A percentile compares a stretch with the other conserved stretches of the same genome.
phyloP scores from a whole-genome alignment of 1,140 invertebrate genomes.

The Heliconius melpomene region DNA sequence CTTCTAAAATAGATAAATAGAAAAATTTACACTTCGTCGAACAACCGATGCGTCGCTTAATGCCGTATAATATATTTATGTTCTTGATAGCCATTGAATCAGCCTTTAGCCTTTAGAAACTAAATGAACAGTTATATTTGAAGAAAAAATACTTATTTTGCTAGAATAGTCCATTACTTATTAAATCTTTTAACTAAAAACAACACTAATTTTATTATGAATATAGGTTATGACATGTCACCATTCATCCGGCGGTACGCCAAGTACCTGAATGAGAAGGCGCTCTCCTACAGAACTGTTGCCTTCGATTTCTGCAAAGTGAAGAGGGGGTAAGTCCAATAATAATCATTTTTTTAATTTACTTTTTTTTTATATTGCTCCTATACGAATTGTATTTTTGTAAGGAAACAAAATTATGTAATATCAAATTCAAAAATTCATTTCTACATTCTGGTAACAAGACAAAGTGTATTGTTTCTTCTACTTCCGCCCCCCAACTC shows the following conservation, averaged over 20 bases:
- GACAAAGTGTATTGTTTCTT: too few relatives aligned
- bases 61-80: too few relatives aligned
- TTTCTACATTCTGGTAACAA: too few relatives aligned
- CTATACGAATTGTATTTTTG: not conserved
- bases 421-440: too few relatives aligned
- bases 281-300: conserved; percentile 97
- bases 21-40: too few relatives aligned
- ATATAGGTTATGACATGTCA: conserved; percentile 98
- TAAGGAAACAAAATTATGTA: too few relatives aligned
- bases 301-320: conserved; percentile 99
- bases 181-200: not conserved
- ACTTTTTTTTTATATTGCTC: not conserved
- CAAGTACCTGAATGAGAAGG: conserved; percentile 99
- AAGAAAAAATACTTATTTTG: not conserved
- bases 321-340: conserved; percentile 91
- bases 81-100: too few relatives aligned
- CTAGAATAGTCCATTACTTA: not conserved
- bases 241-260: conserved; percentile 99
- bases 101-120: too few relatives aligned
- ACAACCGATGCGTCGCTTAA: too few relatives aligned
- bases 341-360: too few relatives aligned
- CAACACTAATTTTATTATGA: not conserved
- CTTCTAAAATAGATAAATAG: too few relatives aligned
- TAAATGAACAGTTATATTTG: not conserved
- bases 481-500: too few relatives aligned